Percentiles rank a stretch among this genome's conserved stretches.
These are phyloP conservation scores for Agapostemon virescens DNA, from an alignment of 2,888 invertebrate species.

Conservation along the genomic window DNA sequence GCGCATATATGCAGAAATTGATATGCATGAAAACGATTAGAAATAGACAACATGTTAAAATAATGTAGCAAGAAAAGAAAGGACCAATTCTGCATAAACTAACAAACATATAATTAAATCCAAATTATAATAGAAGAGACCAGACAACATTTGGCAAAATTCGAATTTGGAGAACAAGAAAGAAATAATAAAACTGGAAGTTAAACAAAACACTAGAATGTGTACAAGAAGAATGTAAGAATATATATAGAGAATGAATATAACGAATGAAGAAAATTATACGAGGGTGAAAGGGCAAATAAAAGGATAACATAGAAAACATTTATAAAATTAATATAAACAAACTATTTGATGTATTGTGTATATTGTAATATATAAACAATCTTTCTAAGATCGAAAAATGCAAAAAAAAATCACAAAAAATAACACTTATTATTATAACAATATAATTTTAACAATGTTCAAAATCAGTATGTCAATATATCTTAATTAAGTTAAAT, in stretches of 20 bases:
- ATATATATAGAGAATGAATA: not conserved
- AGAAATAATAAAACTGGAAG: not conserved
- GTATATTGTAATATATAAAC: constrained; percentile 3
- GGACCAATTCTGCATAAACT: not conserved
- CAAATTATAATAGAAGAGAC: not conserved
- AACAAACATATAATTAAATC: not conserved
- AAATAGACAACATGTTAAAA: not conserved
- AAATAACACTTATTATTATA: constrained; percentile 30
- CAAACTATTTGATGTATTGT: not conserved
- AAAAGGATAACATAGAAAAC: not conserved
- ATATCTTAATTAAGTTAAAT: constrained; percentile 24
- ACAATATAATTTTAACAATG: constrained; percentile 29
- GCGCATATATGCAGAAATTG: constrained; percentile 12
- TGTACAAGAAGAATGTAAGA: not conserved
- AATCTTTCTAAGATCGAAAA: not conserved
- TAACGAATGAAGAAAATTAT: not conserved
- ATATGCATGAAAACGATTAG: not conserved
- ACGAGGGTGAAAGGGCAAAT: not conserved
- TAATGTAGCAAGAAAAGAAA: not conserved
- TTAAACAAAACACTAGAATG: not conserved
- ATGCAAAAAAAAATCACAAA: constrained; percentile 19
- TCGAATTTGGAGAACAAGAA: not conserved
- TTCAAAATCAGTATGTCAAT: constrained; percentile 27
- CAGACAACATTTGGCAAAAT: not conserved
- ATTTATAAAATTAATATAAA: constrained; percentile 4